Evolutionary conservation across 2,113 vertebrate species (phyloP).

Genomic region (Physeter macrocephalus): DNA sequence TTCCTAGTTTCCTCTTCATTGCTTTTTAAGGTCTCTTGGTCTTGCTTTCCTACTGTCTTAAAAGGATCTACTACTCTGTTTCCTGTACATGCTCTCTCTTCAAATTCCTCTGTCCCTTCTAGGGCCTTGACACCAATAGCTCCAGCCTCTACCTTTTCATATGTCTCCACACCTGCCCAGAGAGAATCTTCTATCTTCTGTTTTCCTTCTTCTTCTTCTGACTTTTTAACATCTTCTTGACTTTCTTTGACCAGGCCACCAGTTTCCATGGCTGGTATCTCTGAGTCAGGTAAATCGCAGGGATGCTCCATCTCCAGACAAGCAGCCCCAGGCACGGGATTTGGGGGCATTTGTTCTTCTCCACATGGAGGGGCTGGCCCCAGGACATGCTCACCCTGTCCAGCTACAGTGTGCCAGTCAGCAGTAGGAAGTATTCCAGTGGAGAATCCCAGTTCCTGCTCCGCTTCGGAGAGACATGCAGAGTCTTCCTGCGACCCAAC

Average conservation of each 20-base stretch:
- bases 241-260: constrained; percentile 67
- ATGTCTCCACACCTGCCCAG: constrained; percentile 76
- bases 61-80: constrained; percentile 43
- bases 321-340: constrained; percentile 76
- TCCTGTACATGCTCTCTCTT: constrained; percentile 62
- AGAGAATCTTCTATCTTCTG: constrained; percentile 59
- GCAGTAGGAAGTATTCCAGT: constrained; percentile 33
- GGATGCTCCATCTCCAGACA: constrained; percentile 73
- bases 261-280: constrained; percentile 65
- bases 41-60: constrained; percentile 45
- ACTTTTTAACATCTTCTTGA: constrained; percentile 66
- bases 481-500: constrained; percentile 58
- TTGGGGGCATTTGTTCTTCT: constrained; percentile 71
- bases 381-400: constrained; percentile 62
- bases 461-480: constrained; percentile 68
- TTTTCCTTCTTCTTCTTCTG: constrained; percentile 60
- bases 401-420: constrained; percentile 64
- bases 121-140: constrained; percentile 58
- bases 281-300: constrained; percentile 65
- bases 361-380: constrained; percentile 68
- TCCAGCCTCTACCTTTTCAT: constrained; percentile 80
- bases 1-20: background rate
- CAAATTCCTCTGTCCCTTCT: constrained; percentile 69
- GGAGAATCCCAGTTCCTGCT: constrained; percentile 62
- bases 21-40: constrained; percentile 44